Base-by-base conservation (phyloP, 2,797 vertebrate species). In the Pteropus rufus region DNA sequence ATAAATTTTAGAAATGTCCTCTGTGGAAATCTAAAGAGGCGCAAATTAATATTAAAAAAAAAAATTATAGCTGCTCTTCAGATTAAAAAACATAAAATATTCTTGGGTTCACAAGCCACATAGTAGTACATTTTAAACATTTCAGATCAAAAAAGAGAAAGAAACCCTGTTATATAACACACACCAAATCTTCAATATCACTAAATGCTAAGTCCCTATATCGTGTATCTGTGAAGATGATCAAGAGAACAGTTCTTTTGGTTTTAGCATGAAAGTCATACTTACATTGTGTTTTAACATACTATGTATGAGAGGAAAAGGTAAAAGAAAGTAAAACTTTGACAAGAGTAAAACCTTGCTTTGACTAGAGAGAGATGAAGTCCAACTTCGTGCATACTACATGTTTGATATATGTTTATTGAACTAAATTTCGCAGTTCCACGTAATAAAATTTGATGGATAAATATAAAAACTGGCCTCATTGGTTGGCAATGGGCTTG, bases 21-120 rank as follows among this genome's bases (percentile, higher is more conserved):
- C 96, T 79, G 88, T 93, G 89, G 94, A 98, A 96, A 97, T 96
- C 95, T 96, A 95, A 97, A 97, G 76, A 93, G 85, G 73, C 87
- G 56, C 73, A 97, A 97, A 97, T 97, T 96, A 96, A 95, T 97
- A 95, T 88, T 76, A 41, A 83, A 89, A 97, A 96, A 89, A 8
- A 94, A 96, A 92, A 88, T 87, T 77, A 85, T 89, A 70, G 39
- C 56, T 76, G 64, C 41, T 88, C 75, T 84, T 96, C 83, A 93
- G 79, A 96, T 96, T 95, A 88, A 95, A 96, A 97, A 94, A 29
- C 16, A 93, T 54, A 82, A 96, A 96, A n/a, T 84, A 69, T 56
- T 64, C 41, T 81, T 56, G n/a, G 15, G 4, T 75, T 93, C 72
- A 93, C 11, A 94, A 94, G 58, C 46, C 16, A 94, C 26, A 85